These are phyloP conservation scores for Pangasius mekongensis DNA, from an alignment of 2,797 vertebrate genomes.

Conservation along the genomic window DNA sequence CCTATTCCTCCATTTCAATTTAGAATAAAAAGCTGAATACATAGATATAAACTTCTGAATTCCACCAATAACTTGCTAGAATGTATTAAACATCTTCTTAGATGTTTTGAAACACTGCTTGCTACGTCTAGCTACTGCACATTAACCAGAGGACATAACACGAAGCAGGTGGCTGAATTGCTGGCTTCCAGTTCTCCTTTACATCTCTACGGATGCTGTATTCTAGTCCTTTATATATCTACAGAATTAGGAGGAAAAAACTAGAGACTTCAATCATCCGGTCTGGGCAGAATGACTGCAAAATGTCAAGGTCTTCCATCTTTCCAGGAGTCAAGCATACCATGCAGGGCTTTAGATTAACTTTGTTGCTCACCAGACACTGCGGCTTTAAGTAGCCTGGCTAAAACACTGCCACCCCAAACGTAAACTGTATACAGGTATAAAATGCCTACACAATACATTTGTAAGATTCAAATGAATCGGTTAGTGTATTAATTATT, in stretches of 20 bases:
- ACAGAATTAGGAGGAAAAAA: background rate
- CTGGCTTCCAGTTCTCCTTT: conserved; percentile 5
- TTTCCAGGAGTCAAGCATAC: conserved; percentile 42
- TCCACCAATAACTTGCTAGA: background rate
- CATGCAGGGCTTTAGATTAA: background rate
- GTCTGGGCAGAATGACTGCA: conserved; percentile 2
- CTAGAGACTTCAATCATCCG: conserved; percentile 20
- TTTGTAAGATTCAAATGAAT: background rate
- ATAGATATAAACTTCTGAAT: background rate
- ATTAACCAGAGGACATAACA: conserved; percentile 35
- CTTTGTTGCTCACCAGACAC: background rate
- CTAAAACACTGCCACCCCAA: background rate
- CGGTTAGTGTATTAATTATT: background rate
- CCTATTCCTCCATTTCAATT: background rate
- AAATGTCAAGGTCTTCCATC: conserved; percentile 55
- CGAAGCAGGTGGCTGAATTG: background rate
- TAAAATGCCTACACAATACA: background rate
- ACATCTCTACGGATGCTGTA: background rate
- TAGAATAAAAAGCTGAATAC: background rate
- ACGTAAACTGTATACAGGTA: background rate
- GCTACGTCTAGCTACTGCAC: conserved; percentile 14
- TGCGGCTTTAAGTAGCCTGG: background rate
- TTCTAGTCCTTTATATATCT: conserved; percentile 2
- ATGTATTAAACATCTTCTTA: background rate
- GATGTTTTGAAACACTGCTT: background rate